Conservation (phyloP, 2,888 invertebrate species). For the Arrhopalites spinosus region DNA sequence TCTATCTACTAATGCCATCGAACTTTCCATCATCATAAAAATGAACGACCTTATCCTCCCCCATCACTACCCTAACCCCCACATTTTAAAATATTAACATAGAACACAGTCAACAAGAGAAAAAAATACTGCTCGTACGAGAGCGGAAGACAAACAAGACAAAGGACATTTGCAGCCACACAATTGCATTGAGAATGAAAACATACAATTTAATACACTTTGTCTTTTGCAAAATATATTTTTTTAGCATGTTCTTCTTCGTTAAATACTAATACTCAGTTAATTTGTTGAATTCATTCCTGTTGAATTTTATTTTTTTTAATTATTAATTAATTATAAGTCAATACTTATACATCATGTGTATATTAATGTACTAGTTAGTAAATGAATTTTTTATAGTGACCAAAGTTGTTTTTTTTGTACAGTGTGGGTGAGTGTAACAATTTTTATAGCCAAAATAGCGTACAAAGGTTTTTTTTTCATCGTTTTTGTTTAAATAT, state of each 20-base stretch:
- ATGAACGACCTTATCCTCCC: neutral
- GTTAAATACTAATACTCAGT: too few species aligned
- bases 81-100: neutral
- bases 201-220: too few species aligned
- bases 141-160: neutral
- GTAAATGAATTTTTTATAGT: too few species aligned
- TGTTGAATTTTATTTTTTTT: too few species aligned
- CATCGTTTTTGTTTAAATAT: neutral
- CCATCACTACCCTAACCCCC: neutral
- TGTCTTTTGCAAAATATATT: too few species aligned
- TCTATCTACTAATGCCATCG: conserved; percentile 30
- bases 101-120: neutral
- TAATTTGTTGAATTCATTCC: too few species aligned
- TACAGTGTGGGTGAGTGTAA: neutral
- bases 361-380: too few species aligned
- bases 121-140: neutral
- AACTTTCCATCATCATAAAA: neutral
- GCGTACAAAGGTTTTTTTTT: conserved; percentile 14
- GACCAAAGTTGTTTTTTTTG: neutral
- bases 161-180: neutral
- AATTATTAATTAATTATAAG: too few species aligned
- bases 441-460: neutral
- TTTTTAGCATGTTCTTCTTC: too few species aligned
- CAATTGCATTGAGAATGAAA: neutral
- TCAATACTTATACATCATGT: too few species aligned